Evolutionary conservation across 2,113 vertebrate genomes (phyloP).

Genomic region (Manacus vitellinus): DNA sequence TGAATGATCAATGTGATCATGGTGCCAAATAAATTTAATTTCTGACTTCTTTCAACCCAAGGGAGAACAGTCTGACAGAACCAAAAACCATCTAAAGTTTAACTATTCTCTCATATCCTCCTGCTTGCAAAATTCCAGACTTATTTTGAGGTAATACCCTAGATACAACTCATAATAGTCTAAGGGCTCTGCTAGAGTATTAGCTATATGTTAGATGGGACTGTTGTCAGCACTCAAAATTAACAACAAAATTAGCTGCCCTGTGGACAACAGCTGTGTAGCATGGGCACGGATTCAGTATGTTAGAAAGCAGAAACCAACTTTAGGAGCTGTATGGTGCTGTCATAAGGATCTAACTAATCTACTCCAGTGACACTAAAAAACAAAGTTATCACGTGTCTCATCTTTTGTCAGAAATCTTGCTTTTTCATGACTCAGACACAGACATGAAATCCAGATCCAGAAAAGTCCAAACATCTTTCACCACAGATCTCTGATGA

Average conservation of each 20-base stretch:
- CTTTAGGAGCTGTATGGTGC: not conserved
- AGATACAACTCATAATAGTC: not conserved
- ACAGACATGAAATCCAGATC: not conserved
- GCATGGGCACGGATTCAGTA: not conserved
- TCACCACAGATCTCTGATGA: not conserved
- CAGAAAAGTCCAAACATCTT: not conserved
- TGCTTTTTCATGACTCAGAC: not conserved
- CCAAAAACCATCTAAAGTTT: not conserved
- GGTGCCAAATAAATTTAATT: constrained; percentile 19
- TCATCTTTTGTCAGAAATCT: not conserved
- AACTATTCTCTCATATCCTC: not conserved
- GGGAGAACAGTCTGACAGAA: not conserved
- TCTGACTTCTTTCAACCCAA: not conserved
- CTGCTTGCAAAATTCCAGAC: not conserved
- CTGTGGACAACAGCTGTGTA: not conserved
- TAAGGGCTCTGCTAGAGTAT: not conserved
- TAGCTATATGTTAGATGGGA: not conserved
- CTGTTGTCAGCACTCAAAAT: not conserved
- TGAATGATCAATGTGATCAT: constrained; percentile 2
- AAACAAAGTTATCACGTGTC: not conserved
- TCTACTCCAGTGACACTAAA: not conserved
- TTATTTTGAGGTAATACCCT: not conserved
- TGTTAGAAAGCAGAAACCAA: not conserved
- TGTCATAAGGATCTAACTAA: not conserved
- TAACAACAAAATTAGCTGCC: not conserved